Conservation (phyloP, 2,888 invertebrate species). For the Rhodophaea formosa region DNA sequence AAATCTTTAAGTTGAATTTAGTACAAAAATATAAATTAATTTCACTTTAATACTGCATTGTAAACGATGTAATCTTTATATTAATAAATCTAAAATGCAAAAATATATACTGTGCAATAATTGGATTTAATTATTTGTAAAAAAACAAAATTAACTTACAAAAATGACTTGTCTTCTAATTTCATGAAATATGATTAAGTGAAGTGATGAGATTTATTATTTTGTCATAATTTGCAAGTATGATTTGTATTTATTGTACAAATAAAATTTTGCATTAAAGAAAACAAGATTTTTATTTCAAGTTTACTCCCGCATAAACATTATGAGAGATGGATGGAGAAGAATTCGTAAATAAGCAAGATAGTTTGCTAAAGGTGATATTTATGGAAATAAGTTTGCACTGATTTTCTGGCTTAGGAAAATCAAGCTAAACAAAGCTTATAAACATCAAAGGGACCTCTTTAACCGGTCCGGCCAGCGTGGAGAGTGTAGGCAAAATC, state of each 20-base stretch:
- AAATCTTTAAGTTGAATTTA: conserved; percentile 62
- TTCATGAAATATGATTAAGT: conserved; percentile 58
- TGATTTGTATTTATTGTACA: conserved; percentile 81
- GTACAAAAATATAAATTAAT: conserved; percentile 60
- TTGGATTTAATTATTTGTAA: conserved; percentile 37
- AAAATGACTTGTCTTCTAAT: conserved; percentile 43
- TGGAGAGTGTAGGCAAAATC: too few species aligned
- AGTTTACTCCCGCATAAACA: too few species aligned
- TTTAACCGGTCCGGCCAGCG: too few species aligned
- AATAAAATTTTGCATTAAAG: conserved; percentile 76
- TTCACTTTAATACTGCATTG: conserved; percentile 37
- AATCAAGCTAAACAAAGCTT: too few species aligned
- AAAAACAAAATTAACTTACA: conserved; percentile 38
- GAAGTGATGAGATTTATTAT: conserved; percentile 74
- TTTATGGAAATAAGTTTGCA: too few species aligned
- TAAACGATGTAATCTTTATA: conserved; percentile 34
- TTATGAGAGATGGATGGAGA: too few species aligned
- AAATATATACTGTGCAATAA: conserved; percentile 60
- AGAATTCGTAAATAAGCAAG: too few species aligned
- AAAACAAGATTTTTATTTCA: conserved; percentile 43
- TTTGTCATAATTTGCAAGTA: conserved; percentile 74
- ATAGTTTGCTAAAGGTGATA: too few species aligned
- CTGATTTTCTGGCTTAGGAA: too few species aligned
- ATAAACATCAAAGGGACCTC: too few species aligned
- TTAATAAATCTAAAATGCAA: conserved; percentile 36